Conservation (phyloP, 2,113 vertebrate genomes). For the Neogale vison region DNA sequence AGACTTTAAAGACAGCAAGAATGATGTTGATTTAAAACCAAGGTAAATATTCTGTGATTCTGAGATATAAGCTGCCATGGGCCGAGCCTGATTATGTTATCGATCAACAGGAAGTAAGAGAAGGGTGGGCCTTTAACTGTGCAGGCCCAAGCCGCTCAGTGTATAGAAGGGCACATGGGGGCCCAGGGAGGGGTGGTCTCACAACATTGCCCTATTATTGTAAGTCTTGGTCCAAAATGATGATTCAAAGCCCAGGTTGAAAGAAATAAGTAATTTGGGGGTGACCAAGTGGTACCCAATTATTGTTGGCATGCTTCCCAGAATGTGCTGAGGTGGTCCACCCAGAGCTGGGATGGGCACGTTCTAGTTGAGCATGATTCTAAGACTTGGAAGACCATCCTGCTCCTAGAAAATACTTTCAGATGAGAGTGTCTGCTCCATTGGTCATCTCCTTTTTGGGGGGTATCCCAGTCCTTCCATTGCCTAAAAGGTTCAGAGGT, state of each 20-base stretch:
- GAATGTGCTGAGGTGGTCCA: not conserved
- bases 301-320: not conserved
- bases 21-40: not conserved
- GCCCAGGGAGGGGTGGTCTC: not conserved
- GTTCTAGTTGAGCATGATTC: not conserved
- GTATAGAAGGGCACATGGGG: rapidly evolving
- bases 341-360: not conserved
- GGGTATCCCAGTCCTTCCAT: not conserved
- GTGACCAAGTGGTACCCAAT: not conserved
- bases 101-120: not conserved
- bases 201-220: not conserved
- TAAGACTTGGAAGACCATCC: not conserved
- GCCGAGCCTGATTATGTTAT: not conserved
- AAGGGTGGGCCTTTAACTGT: not conserved
- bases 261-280: not conserved
- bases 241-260: not conserved
- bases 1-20: not conserved
- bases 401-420: not conserved
- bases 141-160: not conserved
- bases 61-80: not conserved
- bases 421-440: not conserved
- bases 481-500: not conserved
- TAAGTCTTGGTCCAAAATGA: not conserved
- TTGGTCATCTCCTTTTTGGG: not conserved
- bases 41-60: not conserved